phyloP scores from a whole-genome alignment of 2,888 invertebrate species.

The Apomyelois bistriatella region DNA sequence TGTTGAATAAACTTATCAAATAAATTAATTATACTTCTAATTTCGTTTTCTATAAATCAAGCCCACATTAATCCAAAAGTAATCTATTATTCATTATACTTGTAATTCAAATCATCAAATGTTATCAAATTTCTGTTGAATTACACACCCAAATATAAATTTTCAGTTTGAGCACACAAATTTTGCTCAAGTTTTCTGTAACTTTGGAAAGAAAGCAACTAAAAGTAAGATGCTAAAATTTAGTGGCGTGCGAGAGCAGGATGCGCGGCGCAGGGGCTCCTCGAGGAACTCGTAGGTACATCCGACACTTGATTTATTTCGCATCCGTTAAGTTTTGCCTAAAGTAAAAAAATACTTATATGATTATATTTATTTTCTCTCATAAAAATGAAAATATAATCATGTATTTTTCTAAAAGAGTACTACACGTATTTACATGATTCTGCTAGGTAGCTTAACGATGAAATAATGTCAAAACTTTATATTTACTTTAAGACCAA shows the following conservation, averaged over 20 bases:
- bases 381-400: conserved; percentile 18
- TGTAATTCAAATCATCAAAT: too few relatives aligned
- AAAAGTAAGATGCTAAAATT: conserved; percentile 59
- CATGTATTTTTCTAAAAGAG: too few relatives aligned
- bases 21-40: background rate
- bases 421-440: too few relatives aligned
- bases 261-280: conserved; percentile 38
- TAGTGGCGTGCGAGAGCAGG: conserved; percentile 63
- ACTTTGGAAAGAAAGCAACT: conserved; percentile 51
- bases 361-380: conserved; percentile 22
- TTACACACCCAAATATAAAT: too few relatives aligned
- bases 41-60: too few relatives aligned
- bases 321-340: conserved; percentile 18
- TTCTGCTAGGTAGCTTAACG: too few relatives aligned
- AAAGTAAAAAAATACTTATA: background rate
- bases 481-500: too few relatives aligned
- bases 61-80: too few relatives aligned
- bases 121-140: too few relatives aligned
- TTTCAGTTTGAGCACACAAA: conserved; percentile 10
- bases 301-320: conserved; percentile 1
- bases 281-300: conserved; percentile 48
- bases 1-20: conserved; percentile 15
- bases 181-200: conserved; percentile 27
- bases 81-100: too few relatives aligned
- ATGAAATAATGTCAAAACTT: too few relatives aligned